phyloP scores from a whole-genome alignment of 2,888 invertebrate species.

The Tipula confusa region DNA sequence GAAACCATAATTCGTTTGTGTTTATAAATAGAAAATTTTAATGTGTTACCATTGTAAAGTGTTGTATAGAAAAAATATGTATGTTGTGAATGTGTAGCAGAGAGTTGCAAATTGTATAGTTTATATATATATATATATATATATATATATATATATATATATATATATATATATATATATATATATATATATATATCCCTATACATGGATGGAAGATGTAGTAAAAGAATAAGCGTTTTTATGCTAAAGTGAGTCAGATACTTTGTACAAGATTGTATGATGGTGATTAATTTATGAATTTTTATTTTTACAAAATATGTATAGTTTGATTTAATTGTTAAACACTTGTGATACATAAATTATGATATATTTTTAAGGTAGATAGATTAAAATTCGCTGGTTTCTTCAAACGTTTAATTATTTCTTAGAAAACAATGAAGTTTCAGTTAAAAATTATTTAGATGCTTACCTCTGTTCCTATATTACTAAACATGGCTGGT shows the following conservation, averaged over 20 bases:
- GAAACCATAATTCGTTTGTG: conserved; percentile 3
- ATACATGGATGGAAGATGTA: neutral
- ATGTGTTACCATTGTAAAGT: neutral
- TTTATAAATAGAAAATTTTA: conserved; percentile 20
- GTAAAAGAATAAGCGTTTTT: neutral
- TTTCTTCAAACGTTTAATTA: neutral
- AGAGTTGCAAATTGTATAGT: neutral
- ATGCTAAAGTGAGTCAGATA: neutral
- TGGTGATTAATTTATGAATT: neutral
- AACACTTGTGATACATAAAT: neutral
- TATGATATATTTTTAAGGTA: neutral
- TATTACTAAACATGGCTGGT: no score
- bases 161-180: neutral
- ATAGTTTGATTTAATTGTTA: neutral
- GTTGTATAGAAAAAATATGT: neutral
- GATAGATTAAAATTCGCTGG: no score
- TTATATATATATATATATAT: neutral
- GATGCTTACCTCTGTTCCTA: no score
- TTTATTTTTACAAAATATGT: neutral
- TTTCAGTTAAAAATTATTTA: neutral
- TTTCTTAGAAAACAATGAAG: neutral
- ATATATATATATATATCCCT: no score
- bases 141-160: neutral
- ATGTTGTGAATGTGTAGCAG: no score
- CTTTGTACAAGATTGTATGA: no score